Percentiles rank a stretch among this genome's conserved stretches.
phyloP scores from a whole-genome alignment of 2,113 vertebrate genomes.

The Melanerpes formicivorus region DNA sequence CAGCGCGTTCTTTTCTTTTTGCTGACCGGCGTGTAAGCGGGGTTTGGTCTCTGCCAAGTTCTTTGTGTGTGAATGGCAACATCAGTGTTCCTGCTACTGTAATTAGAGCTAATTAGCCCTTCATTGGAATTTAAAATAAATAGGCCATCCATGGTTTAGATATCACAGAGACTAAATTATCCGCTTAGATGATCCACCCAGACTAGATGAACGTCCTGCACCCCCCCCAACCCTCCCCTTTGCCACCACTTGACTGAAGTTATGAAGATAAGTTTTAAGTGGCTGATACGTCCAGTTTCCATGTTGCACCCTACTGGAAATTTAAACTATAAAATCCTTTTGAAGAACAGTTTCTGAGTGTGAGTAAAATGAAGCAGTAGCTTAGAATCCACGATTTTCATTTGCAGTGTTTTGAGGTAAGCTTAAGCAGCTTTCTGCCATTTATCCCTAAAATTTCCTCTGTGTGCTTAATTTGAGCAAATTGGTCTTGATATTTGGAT shows the following conservation, averaged over 20 bases:
- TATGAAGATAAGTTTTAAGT: not conserved
- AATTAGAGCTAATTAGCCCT: constrained; percentile 31
- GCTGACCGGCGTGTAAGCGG: constrained; percentile 8
- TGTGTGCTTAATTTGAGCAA: constrained; percentile 16
- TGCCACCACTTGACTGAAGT: not conserved
- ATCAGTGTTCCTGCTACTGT: not conserved
- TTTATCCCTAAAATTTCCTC: not conserved
- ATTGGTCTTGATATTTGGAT: not conserved
- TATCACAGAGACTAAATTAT: constrained; percentile 14
- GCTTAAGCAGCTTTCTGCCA: not conserved
- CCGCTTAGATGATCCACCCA: not conserved
- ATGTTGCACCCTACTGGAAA: not conserved
- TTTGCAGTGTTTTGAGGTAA: not conserved
- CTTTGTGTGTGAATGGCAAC: constrained; percentile 26
- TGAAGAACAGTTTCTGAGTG: not conserved
- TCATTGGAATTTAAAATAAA: constrained; percentile 51
- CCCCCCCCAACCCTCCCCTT: not conserved
- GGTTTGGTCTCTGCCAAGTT: constrained; percentile 42
- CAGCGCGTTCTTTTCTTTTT: not conserved
- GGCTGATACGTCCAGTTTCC: not conserved
- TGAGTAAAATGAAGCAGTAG: not conserved
- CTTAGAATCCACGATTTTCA: not conserved
- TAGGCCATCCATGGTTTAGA: constrained; percentile 14
- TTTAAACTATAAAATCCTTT: not conserved
- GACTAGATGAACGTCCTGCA: not conserved